Evolutionary conservation across 2,888 invertebrate species (phyloP), one percentile per base, ranked within the genome.

Genomic region (Rhodophaea formosa): DNA sequence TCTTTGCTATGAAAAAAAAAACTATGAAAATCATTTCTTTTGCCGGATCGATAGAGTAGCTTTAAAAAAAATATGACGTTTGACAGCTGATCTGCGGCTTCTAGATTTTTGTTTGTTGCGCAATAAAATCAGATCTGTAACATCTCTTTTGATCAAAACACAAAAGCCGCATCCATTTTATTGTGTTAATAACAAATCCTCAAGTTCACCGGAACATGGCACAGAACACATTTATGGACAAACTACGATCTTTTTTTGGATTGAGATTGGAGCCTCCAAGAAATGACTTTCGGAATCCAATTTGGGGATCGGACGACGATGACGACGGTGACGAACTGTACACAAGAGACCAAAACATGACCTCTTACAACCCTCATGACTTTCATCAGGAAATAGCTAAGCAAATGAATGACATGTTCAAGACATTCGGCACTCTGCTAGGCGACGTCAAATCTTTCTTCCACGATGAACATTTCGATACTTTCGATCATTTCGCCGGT

Each of bases 271-370:
- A 84, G 56, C 79, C 83, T 42, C 88, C 87, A 23, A 74, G 75
- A 67, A 91, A 88, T 62, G 88, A 90, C 65, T 91, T 91, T 67
- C 82, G 91, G 53, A 91, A 91, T 68, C 91, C 91, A 5, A 88
- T 91, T 66, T 90, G 91, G 90, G 84, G 81, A 56, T 82, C 86
- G 6, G 89, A 89, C 59, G 89, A 89, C 61, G 89, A 89, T 64
- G 90, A 89, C 60, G 85, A 85, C 43, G 87, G 79, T 3, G 89
- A 89, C 64, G 90, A 90, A 63, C 74, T 90, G 14, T 90, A 87
- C 62, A 72, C 82, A 8, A 80, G 80, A 63, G 75, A 83, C 8
- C 72, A 75, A 29, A 23, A 23, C 5, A 76, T 80, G 51, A 71
- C 80, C 12, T 62, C 72, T 5, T 71, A 69, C 54, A 75, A 82